Base-by-base conservation (phyloP, 64 coral and sea anemone genomes). In the Montipora foliosa region DNA sequence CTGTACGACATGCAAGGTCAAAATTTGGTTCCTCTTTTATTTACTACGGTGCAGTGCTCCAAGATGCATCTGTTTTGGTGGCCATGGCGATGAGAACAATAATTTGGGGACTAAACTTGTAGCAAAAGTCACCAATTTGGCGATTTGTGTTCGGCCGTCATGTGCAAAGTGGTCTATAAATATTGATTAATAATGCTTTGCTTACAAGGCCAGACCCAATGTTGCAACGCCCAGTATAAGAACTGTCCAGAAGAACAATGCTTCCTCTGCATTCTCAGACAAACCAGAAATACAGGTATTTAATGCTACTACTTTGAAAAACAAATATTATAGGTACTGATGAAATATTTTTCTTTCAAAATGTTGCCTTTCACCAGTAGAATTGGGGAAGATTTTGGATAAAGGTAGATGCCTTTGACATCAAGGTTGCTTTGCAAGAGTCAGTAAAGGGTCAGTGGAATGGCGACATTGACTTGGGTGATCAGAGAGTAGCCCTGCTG, bases 361-460 rank as follows among this genome's bases (percentile, higher is more conserved):
- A 21, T 79, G 67, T 89, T 47, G 49, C 8, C 4, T 16, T 51
- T 17, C 44, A 53, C 14, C 60, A 64, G 8, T 29, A 94, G 92
- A 25, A 79, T 81, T 60, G 73, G 21, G 92, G 92, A 8, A 77
- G 92, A 1, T 94, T 94, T 13, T 94, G 92, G 92, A 89, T 94
- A 2, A 94, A 94, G 47, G 92, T 44, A 8, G 87, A 89, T 83
- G 87, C 77, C 22, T 94, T 79, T 84, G 93, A 94, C 51, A 16
- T 94, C 0, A 94, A 89, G 2, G 17, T 79, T 76, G 78, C 79
- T 8, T 57, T 94, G 5, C 93, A 94, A 49, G 87, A 94, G 47
- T 94, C 93, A 14, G 87, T 94, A 0, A 89, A 90, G 52, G 78
- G 77, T 3, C 6, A 68, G 11, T 94, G 93, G 93, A 94, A 94